These are phyloP conservation scores for Pseudorhiza aurosa DNA, from an alignment of 30 jellyfish, hydroid and myxozoan genomes.

Conservation along the genomic window DNA sequence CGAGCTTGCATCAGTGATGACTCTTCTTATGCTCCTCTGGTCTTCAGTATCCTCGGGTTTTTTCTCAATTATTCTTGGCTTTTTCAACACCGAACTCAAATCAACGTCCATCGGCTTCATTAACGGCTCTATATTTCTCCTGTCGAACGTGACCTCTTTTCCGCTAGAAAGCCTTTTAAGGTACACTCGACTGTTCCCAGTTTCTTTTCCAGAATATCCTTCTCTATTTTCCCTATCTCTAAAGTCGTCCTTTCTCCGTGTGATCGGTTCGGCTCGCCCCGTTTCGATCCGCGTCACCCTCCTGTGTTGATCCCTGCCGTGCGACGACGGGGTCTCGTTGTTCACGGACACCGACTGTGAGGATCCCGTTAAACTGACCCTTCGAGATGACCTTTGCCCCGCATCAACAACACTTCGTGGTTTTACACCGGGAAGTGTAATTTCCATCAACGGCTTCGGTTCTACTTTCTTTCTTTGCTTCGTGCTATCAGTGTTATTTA, in stretches of 20 bases:
- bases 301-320: not conserved
- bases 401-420: not conserved
- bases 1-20: slow-evolving; percentile 23
- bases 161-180: slow-evolving; percentile 49
- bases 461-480: not conserved
- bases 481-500: not conserved
- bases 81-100: not conserved
- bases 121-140: slow-evolving; percentile 8
- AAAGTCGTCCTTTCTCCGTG: not conserved
- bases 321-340: not conserved
- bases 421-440: slow-evolving; percentile 17
- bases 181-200: not conserved
- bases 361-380: slow-evolving; percentile 28
- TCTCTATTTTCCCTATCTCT: slow-evolving; percentile 4
- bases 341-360: not conserved
- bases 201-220: not conserved
- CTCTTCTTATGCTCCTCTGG: slow-evolving; percentile 30
- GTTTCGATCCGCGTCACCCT: slow-evolving; percentile 2
- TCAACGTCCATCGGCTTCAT: slow-evolving; percentile 35
- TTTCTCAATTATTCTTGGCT: slow-evolving; percentile 26
- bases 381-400: slow-evolving; percentile 20
- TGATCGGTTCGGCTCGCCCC: not conserved
- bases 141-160: slow-evolving; percentile 14
- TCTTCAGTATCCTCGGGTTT: slow-evolving; percentile 7
- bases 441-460: slow-evolving; percentile 70